Conservation (phyloP, 2,797 vertebrate species). For the Anableps anableps region DNA sequence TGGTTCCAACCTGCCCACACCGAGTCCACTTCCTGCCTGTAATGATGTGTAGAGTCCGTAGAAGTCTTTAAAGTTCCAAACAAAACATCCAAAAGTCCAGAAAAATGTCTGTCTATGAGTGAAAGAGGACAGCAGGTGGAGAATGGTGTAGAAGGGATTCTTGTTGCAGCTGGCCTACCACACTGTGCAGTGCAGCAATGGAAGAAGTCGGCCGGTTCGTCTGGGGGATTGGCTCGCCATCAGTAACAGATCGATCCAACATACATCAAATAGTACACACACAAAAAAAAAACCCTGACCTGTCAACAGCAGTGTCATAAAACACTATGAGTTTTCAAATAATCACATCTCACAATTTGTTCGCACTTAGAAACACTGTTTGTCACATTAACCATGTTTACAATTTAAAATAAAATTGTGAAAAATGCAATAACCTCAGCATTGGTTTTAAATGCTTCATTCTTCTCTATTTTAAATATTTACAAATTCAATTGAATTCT, state of each 20-base stretch:
- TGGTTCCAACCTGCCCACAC: not conserved
- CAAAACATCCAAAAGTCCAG: not conserved
- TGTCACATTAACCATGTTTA: too few species aligned
- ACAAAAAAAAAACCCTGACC: not conserved
- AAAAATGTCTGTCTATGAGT: not conserved
- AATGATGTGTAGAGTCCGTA: not conserved
- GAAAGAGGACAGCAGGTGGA: not conserved
- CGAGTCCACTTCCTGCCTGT: too few species aligned
- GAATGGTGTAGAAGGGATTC: not conserved
- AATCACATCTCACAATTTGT: not conserved
- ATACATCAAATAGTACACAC: not conserved
- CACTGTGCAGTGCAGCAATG: not conserved
- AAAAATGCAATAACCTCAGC: too few species aligned
- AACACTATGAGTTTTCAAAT: not conserved
- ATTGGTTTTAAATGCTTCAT: not conserved
- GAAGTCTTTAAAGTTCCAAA: not conserved
- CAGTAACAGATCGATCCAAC: not conserved
- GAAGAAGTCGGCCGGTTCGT: fast-evolving
- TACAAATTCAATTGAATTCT: too few species aligned
- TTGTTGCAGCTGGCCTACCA: not conserved
- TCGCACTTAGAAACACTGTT: too few species aligned
- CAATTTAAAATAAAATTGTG: too few species aligned
- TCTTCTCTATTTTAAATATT: too few species aligned
- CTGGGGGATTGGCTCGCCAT: not conserved
- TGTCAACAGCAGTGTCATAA: not conserved